Conservation (phyloP, 92 coral and sea anemone genomes). For the Bergia sp. region DNA sequence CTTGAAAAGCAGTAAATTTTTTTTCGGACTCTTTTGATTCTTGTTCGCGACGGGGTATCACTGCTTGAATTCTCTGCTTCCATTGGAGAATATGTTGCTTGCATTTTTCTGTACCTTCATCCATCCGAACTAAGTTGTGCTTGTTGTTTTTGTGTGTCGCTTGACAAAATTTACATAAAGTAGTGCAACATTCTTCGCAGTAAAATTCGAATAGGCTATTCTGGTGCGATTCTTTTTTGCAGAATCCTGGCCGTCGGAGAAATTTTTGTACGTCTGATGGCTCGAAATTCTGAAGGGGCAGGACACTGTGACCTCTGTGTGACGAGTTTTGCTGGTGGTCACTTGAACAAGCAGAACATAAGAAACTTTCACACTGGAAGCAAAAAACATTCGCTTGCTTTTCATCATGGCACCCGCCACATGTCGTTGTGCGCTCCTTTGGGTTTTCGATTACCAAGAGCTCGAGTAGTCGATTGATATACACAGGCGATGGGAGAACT, state of each 20-base stretch:
- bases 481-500: conserved; percentile 43
- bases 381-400: conserved; percentile 25
- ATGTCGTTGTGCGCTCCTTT: conserved; percentile 10
- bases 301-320: conserved; percentile 18
- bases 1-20: background rate
- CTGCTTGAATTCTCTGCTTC: conserved; percentile 32
- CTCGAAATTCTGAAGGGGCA: conserved; percentile 18
- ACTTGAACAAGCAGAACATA: conserved; percentile 33
- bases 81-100: conserved; percentile 14
- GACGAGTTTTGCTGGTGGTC: conserved; percentile 18
- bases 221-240: conserved; percentile 22
- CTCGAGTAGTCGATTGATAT: conserved; percentile 34
- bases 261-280: conserved; percentile 41
- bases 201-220: conserved; percentile 6
- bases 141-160: background rate
- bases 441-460: conserved; percentile 40
- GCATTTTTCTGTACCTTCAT: conserved; percentile 39
- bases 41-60: conserved; percentile 35
- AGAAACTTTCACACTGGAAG: conserved; percentile 40
- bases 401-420: conserved; percentile 37
- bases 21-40: conserved; percentile 39
- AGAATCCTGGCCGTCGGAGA: conserved; percentile 40
- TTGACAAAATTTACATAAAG: conserved; percentile 23
- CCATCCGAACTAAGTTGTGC: conserved; percentile 29
- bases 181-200: conserved; percentile 11